Evolutionary conservation across 2,888 invertebrate genomes (phyloP), one percentile per base, ranked within the genome.

Genomic region (Aphelenchoides bicaudatus): DNA sequence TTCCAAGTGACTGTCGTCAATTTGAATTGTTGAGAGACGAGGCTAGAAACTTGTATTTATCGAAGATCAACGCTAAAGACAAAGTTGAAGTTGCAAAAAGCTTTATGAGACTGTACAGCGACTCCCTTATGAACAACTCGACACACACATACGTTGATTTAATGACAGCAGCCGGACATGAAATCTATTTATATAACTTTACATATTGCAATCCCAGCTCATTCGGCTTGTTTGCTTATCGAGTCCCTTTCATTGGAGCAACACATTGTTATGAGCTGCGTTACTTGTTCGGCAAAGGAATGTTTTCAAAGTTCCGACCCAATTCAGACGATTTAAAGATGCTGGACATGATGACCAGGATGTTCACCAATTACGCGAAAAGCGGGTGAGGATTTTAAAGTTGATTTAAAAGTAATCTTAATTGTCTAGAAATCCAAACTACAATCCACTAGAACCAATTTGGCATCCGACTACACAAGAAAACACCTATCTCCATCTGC

Each of bases 201-300:
- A 66, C 68, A 27, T 70, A 69, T 37, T 67, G 34, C 47, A 71
- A 71, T 51, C 64, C 65, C 6, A 67, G 69, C 38, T 58, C 62
- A 1, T 66, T 68, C 37, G 73, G 73, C 10, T 55, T 70, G 19
- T 52, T 71, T 19, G 66, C 72, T 66, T 23, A 66, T 63, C 47
- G 65, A 23, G 66, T 70, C 49, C 74, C 75, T 13, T 74, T 73
- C 56, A 61, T 50, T 21, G 63, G 66, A 3, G 68, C 73, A 6
- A 73, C 74, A 5, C 75, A 75, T 49, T 73, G 73, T 43, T 63
- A 65, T 39, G 75, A 75, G 30, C 59, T 74, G 52, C 66, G 70
- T 39, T 75, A 71, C 46, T 59, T 74, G 6, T 59, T 74, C 27
- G 72, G 71, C 19, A 71, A 66, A 31, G 66, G 71, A n/a, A 58